Conservation (phyloP, 2,888 invertebrate genomes). For the Drosophila quinaria region DNA sequence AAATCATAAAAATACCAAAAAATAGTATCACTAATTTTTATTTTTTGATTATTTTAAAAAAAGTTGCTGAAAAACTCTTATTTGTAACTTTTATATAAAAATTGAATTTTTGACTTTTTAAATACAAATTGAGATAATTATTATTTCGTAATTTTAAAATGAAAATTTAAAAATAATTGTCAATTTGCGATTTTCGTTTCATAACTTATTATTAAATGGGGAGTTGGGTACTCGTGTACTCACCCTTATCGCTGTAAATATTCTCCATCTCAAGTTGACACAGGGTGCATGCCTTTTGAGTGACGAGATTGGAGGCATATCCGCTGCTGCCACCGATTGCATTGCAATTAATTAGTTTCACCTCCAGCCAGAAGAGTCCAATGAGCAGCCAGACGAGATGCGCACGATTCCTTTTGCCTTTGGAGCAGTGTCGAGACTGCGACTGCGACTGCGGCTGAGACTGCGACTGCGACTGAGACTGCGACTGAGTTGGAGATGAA, state of each 20-base stretch:
- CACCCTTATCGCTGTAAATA: slow-evolving; percentile 62
- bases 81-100: too few relatives aligned
- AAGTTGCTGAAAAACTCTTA: too few relatives aligned
- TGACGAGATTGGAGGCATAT: slow-evolving; percentile 62
- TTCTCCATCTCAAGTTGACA: slow-evolving; percentile 63
- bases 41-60: too few relatives aligned
- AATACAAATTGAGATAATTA: too few relatives aligned
- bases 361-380: slow-evolving; percentile 84
- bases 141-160: too few relatives aligned
- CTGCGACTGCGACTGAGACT: neutral
- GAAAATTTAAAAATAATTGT: too few relatives aligned
- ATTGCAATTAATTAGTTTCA: slow-evolving; percentile 82
- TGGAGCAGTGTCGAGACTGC: slow-evolving; percentile 49
- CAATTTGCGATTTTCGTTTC: too few relatives aligned
- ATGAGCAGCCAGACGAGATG: slow-evolving; percentile 84
- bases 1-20: too few relatives aligned
- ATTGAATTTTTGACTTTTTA: too few relatives aligned
- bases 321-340: slow-evolving; percentile 61
- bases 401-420: slow-evolving; percentile 59
- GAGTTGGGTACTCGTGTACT: slow-evolving; percentile 4
- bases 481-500: slow-evolving; percentile 30
- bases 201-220: too few relatives aligned
- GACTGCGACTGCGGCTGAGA: neutral
- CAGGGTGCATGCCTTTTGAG: slow-evolving; percentile 66
- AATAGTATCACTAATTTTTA: too few relatives aligned